Conservation (phyloP, 2,797 vertebrate species). For the Lithobates pipiens region DNA sequence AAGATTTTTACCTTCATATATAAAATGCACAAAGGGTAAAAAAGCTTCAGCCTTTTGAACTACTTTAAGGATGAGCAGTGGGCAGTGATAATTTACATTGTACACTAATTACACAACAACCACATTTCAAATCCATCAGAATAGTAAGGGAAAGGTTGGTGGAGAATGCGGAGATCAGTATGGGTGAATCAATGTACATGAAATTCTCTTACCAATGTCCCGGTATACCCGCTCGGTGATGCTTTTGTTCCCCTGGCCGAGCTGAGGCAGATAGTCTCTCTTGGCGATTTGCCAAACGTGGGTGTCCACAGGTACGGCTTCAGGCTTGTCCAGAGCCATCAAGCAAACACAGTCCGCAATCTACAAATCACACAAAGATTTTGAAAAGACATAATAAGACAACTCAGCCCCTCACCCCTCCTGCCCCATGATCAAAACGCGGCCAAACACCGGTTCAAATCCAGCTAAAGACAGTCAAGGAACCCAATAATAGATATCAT, state of each 20-base stretch:
- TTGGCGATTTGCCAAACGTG: conserved; percentile 93
- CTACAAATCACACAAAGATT: conserved; percentile 67
- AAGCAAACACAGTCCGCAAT: conserved; percentile 95
- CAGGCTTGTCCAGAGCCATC: conserved; percentile 90
- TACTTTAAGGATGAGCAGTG: no score
- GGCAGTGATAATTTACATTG: no score
- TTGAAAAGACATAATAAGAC: not conserved
- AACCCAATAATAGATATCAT: no score
- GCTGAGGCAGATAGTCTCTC: conserved; percentile 80
- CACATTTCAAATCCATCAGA: not conserved
- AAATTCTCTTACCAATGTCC: conserved; percentile 81
- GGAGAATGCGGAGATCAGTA: no score
- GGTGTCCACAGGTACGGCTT: conserved; percentile 90
- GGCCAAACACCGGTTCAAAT: no score
- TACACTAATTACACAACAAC: not conserved
- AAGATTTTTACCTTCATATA: no score
- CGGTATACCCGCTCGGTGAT: conserved; percentile 85
- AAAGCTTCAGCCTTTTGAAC: no score
- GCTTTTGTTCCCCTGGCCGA: conserved; percentile 74
- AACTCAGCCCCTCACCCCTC: no score
- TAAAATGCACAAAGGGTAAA: no score
- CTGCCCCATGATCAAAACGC: no score
- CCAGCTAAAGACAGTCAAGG: no score
- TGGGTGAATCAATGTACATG: no score
- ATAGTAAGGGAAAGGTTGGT: not conserved